Evolutionary conservation across 2,113 vertebrate species (phyloP).

Genomic region (Clarias macrocephalus): DNA sequence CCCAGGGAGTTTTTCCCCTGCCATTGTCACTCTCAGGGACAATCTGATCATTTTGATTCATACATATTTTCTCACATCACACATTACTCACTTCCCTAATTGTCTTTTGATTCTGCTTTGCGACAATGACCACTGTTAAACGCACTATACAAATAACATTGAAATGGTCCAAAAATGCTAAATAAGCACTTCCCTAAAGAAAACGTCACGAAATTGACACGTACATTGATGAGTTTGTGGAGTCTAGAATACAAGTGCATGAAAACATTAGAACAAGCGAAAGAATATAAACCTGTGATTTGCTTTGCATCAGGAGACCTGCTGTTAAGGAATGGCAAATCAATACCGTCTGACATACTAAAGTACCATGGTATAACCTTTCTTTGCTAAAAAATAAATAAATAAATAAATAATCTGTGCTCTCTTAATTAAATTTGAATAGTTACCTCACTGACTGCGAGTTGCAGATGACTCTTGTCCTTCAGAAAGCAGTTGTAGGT

Average conservation of each 20-base stretch:
- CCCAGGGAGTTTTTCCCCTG: too few species aligned
- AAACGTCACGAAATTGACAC: background rate
- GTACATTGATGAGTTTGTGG: background rate
- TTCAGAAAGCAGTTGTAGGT: slow-evolving; percentile 79
- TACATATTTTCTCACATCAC: too few species aligned
- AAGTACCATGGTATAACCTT: background rate
- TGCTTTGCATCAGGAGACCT: background rate
- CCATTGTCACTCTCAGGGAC: too few species aligned
- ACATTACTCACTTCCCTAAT: too few species aligned
- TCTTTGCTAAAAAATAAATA: background rate
- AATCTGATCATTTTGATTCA: too few species aligned
- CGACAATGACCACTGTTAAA: too few species aligned
- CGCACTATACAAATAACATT: too few species aligned
- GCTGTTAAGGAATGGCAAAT: background rate
- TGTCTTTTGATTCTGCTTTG: too few species aligned
- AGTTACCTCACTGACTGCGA: slow-evolving; percentile 60
- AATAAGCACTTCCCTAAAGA: background rate
- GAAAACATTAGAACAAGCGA: background rate
- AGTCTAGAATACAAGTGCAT: background rate
- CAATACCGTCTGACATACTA: too few species aligned
- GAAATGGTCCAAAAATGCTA: background rate
- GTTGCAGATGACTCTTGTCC: slow-evolving; percentile 72
- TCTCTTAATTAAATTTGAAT: background rate
- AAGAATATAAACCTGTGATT: background rate
- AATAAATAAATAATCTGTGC: background rate